Base-by-base conservation (phyloP, 1,140 invertebrate genomes). In the Neodiprion pinetum region DNA sequence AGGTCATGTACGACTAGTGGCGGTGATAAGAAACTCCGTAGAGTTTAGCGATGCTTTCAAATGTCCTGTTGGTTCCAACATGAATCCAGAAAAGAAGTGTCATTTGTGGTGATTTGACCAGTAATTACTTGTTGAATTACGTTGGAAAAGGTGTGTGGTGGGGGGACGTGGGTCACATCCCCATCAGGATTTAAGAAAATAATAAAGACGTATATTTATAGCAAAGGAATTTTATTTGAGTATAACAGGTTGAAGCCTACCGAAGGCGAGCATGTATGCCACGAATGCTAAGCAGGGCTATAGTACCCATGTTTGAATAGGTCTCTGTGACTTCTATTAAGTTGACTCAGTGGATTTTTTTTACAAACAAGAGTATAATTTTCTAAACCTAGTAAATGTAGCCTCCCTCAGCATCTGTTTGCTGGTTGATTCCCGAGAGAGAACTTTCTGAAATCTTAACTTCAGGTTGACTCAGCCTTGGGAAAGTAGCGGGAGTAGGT, bases 71-170 rank as follows among this genome's bases (percentile, higher is more conserved):
- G 93, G 92, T 10, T 92, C 93, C 0, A 88, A 87, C 0, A 97
- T 98, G 96, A 98, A 98, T 88, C 96, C 97, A 0, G 83, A 89
- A 5, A 92, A 93, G 74, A 92, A 91, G 82, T 98, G 97, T 88
- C 89, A 90, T 68, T 87, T 95, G 71, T 94, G 92, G 92, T 93
- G 85, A 47, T 14, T 49, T 11, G 74, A 49, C 5, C 23, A 40
- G 0, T 8, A 61, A 53, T 28, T 28, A 71, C 10, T n/a, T 17
- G 65, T 47, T 21, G 48, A 80, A 17, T 7, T 10, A 66, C n/a
- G 9, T 67, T 72, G 28, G 53, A 23, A 40, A 21, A n/a, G 21
- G 47, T 10, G 28, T 40, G 28, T 47, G 67, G 1, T 40, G n/a
- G 9, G 2, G 4, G 11, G 53, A 61, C 4, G 28, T 40, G 28